Evolutionary conservation across 2,113 vertebrate genomes (phyloP).

Genomic region (Stercorarius parasiticus): DNA sequence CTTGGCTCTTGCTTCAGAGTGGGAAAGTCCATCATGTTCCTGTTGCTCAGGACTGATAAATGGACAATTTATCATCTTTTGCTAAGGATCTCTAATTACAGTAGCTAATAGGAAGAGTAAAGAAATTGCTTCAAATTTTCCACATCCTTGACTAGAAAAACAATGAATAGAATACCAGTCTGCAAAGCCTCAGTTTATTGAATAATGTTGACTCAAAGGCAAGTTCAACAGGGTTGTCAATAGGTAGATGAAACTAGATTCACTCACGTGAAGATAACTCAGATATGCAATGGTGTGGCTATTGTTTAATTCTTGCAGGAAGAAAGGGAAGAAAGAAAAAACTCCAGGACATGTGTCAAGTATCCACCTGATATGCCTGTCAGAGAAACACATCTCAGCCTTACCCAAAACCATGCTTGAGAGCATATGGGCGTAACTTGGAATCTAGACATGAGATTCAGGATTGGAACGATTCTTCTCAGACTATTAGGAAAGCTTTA

Average conservation of each 20-base stretch:
- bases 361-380: neutral
- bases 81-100: neutral
- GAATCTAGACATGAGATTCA: neutral
- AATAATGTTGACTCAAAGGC: neutral
- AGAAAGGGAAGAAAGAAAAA: neutral
- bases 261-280: neutral
- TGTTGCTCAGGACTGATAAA: neutral
- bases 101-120: neutral
- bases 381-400: neutral
- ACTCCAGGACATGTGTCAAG: neutral
- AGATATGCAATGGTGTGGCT: neutral
- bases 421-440: neutral
- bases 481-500: neutral
- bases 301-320: neutral
- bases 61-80: neutral
- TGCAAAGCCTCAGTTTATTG: neutral
- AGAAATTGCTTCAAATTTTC: neutral
- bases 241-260: neutral
- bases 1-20: neutral
- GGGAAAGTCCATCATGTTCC: neutral
- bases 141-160: neutral
- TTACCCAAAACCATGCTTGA: neutral
- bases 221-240: neutral
- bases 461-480: neutral
- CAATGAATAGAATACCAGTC: neutral